A percentile compares a stretch with the other conserved stretches of the same genome.
These are phyloP conservation scores for Formica selysi DNA, from an alignment of 1,140 invertebrate species.

Conservation along the genomic window DNA sequence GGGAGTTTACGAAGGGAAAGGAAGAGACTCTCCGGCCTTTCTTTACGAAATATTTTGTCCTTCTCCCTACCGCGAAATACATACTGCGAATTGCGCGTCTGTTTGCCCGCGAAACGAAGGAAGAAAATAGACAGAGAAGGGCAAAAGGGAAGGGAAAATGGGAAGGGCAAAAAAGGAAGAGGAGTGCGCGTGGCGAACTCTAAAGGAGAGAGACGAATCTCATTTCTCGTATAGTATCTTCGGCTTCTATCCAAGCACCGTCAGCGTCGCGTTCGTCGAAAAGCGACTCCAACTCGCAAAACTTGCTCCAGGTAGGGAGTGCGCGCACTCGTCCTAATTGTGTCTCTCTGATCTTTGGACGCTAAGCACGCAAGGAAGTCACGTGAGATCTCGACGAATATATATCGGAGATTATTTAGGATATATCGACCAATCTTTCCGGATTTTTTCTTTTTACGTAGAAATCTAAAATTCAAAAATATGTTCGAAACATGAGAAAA, in stretches of 20 bases:
- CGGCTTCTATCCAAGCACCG: constrained; percentile 38
- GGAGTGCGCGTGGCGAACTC: constrained; percentile 18
- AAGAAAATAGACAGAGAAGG: constrained; percentile 28
- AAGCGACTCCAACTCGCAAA: constrained; percentile 25
- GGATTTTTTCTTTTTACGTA: background rate
- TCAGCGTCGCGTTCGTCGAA: constrained; percentile 44
- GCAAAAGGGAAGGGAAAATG: background rate
- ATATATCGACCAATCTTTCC: background rate
- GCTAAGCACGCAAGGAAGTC: background rate
- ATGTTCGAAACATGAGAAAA: background rate
- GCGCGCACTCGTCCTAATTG: background rate
- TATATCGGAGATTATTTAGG: background rate
- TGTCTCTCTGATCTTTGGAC: background rate
- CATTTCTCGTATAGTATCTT: constrained; percentile 2
- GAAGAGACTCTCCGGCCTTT: background rate
- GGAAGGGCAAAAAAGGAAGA: constrained; percentile 37
- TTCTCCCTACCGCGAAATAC: constrained; percentile 39
- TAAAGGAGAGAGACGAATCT: constrained; percentile 58
- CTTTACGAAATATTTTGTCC: constrained; percentile 65
- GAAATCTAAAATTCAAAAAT: constrained; percentile 4
- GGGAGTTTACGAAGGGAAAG: constrained; percentile 24
- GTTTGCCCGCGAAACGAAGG: constrained; percentile 14
- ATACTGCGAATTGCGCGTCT: constrained; percentile 45
- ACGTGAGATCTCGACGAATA: background rate
- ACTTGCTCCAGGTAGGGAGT: constrained; percentile 43